Evolutionary conservation across 1,140 invertebrate species (phyloP), one percentile per base, ranked within the genome.

Genomic region (Panulirus ornatus): DNA sequence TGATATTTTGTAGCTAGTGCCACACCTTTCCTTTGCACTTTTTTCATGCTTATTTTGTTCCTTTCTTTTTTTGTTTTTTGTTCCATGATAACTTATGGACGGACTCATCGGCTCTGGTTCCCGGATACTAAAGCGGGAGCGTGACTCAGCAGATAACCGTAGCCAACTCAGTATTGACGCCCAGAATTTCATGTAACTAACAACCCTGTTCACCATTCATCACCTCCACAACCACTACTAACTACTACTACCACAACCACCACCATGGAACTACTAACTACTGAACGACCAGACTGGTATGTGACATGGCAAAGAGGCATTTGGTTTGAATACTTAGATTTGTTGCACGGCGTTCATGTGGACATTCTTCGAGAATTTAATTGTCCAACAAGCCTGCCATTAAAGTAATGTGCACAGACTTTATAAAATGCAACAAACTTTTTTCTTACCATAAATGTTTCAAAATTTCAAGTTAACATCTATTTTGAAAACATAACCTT

Each of bases 141-240:
- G 88, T 19, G 79, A 89, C 71, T 89, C 63, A 84, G 79, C 40
- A 70, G 88, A 89, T 82, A 89, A 89, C 79, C 88, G 71, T 76
- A 89, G 88, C 70, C 88, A 89, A 75, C 88, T 84, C 81, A 89
- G 88, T 84, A 83, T 89, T 83, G 88, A 89, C 81, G 88, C 88
- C 88, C 88, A 89, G 88, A 89, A 89, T 89, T 89, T 89, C 88
- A 89, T 89, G 88, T 89, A 89, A 89, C 88, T 89, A 83, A 89
- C 88, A 84, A 89, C 79, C 79, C 79, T 76, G 66, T 84, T 75
- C 79, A 75, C 81, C 88, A 86, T 27, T 66, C 76, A 88, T 75
- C 85, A 88, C 63, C 75, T 63, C 75, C 75, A 86, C 86, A 44
- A 81, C 86, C 86, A 88, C 76, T 34, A 88, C 86, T 71, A 83